Base-by-base conservation (phyloP, 2,797 vertebrate genomes). In the Streptopelia turtur region DNA sequence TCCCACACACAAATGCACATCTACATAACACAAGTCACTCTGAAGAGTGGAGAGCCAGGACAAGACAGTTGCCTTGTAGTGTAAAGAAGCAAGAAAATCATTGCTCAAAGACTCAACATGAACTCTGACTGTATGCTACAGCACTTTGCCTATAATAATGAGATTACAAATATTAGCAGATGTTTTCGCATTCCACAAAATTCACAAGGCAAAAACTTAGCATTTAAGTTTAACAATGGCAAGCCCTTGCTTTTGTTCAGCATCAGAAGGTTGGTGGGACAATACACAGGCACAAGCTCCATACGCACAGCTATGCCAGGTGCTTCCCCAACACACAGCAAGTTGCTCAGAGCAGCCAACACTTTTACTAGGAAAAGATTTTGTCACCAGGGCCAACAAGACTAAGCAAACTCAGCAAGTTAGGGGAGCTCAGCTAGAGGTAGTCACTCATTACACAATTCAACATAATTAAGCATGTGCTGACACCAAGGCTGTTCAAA, bases 271-370 rank as follows among this genome's bases (percentile, higher is more conserved):
- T 2, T 53, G 33, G 18, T 3, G 15, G 47, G 22, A 82, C 25
- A 63, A 80, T 56, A 74, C 0, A 1, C 37, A 87, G 64, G 61
- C 22, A 60, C 49, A 72, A 0, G 6, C 59, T 55, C 31, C 2
- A 0, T 16, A 43, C 2, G 6, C 8, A 11, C 0, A 1, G 61
- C 63, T 47, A 16, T 30, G 24, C 50, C 63, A 64, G 52, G 27
- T 2, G 1, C 79, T 61, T 37, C 28, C 50, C 64, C 1, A 0
- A 16, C 2, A 0, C 6, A 17, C n/a, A 10, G 33, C 1, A 7
- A n/a, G 69, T 37, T 45, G 24, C 84, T 57, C 11, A 35, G 30
- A 47, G 22, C 7, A 75, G 39, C 24, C 9, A 1, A 3, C 2
- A 17, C 16, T 28, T 90, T 85, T 37, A 31, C 24, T 9, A 35